phyloP scores from a whole-genome alignment of 2,797 vertebrate species.

The Schizopygopsis pylzovi region DNA sequence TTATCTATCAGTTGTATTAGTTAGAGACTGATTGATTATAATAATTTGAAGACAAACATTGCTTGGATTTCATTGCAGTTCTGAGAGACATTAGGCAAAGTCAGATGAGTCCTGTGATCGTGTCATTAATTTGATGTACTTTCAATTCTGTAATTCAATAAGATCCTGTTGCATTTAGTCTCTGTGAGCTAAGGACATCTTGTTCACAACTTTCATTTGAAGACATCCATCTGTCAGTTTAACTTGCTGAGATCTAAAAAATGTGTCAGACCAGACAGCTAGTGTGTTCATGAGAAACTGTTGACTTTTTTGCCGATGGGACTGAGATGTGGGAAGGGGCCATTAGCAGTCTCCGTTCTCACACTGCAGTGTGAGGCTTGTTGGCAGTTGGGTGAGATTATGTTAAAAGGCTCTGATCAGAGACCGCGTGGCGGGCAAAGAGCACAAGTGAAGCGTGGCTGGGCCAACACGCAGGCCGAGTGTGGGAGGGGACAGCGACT shows the following conservation, averaged over 20 bases:
- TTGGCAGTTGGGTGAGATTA: slow-evolving; percentile 44
- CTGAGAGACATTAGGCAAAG: not conserved
- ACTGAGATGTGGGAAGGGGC: not conserved
- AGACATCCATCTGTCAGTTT: not conserved
- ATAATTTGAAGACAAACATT: not conserved
- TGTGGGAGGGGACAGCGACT: slow-evolving; percentile 29
- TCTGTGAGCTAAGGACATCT: not conserved
- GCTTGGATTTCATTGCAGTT: not conserved
- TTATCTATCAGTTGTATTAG: not conserved
- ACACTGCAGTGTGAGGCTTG: slow-evolving; percentile 1
- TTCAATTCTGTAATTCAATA: not conserved
- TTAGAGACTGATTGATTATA: not conserved
- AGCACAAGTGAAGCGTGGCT: slow-evolving; percentile 60
- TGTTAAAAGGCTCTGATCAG: slow-evolving; percentile 47
- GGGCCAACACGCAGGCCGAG: slow-evolving; percentile 43
- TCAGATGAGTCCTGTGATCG: slow-evolving; percentile 1
- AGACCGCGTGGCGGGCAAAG: slow-evolving; percentile 8
- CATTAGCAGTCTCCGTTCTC: slow-evolving; percentile 27
- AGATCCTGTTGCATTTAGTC: not conserved
- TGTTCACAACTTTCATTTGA: not conserved
- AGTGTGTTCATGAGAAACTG: not conserved
- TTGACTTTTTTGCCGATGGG: not conserved
- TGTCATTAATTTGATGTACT: not conserved
- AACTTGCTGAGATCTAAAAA: not conserved
- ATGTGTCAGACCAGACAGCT: not conserved